These are phyloP conservation scores for Perca fluviatilis DNA, from an alignment of 2,113 vertebrate genomes.

Conservation along the genomic window DNA sequence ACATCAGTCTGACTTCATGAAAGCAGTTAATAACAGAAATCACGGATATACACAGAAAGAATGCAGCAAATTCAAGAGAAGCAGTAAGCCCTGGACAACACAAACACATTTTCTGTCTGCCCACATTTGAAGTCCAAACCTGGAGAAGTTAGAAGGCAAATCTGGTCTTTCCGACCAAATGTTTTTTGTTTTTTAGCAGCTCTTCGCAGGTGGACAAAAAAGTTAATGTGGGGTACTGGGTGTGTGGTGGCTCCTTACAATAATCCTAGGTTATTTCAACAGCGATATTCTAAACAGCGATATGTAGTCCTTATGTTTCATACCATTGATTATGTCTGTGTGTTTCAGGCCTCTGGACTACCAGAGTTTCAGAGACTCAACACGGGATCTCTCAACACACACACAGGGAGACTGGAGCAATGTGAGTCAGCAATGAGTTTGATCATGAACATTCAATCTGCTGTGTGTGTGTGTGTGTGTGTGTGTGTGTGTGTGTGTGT, in stretches of 20 bases:
- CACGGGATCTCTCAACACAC: slow-evolving; percentile 83
- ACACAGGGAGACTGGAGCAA: slow-evolving; percentile 91
- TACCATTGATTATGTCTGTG: slow-evolving; percentile 5
- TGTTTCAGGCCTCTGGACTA: slow-evolving; percentile 91
- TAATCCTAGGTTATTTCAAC: not conserved
- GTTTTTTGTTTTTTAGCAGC: not conserved
- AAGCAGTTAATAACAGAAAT: not conserved
- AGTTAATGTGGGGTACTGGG: not conserved
- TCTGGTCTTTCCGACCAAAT: not conserved
- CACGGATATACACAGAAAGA: not conserved
- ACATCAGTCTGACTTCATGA: not conserved
- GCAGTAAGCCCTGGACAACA: not conserved
- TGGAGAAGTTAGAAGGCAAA: too few species aligned
- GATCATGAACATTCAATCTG: not conserved
- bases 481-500: too few species aligned
- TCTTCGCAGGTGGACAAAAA: slow-evolving; percentile 2
- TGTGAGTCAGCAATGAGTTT: slow-evolving; percentile 80
- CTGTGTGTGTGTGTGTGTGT: too few species aligned
- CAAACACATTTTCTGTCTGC: not conserved
- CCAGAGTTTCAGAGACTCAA: slow-evolving; percentile 86
- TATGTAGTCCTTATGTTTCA: not conserved
- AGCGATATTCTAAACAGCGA: not conserved
- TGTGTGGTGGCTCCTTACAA: not conserved
- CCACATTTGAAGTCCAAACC: not conserved
- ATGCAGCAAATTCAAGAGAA: not conserved